Evolutionary conservation across 2,113 vertebrate genomes (phyloP).

Genomic region (Danionella cerebrum): DNA sequence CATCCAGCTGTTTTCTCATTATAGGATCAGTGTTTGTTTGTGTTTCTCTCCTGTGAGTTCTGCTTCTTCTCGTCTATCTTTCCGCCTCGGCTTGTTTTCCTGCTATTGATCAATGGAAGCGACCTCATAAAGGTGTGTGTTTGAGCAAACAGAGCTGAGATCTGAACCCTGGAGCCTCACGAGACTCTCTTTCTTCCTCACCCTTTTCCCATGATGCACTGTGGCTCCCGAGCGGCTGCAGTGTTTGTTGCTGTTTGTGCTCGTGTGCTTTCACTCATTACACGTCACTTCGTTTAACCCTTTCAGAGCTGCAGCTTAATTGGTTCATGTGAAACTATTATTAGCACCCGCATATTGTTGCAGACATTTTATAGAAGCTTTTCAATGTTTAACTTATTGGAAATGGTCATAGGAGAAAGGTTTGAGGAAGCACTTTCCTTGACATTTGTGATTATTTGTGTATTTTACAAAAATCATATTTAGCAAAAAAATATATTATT

Average conservation of each 20-base stretch:
- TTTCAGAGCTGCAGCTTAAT: no score
- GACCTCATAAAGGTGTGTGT: slow-evolving; percentile 1
- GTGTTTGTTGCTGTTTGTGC: background rate
- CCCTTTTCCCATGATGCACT: background rate
- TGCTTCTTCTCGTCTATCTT: background rate
- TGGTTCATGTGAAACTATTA: no score
- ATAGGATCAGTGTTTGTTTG: background rate
- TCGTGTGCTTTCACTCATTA: background rate
- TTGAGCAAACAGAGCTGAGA: background rate
- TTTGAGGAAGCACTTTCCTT: no score
- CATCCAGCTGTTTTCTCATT: background rate
- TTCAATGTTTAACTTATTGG: no score
- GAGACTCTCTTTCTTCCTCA: background rate
- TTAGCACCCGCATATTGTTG: no score
- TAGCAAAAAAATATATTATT: no score
- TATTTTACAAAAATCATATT: no score
- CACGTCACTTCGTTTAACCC: no score
- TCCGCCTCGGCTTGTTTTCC: background rate
- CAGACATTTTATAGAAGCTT: no score
- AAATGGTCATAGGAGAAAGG: no score
- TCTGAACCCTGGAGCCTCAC: background rate
- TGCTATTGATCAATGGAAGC: slow-evolving; percentile 9
- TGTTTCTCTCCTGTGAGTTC: background rate
- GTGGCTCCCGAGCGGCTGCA: background rate
- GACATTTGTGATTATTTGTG: no score